Percentiles rank a stretch among this genome's conserved stretches.
Conservation (phyloP, 2,888 invertebrate genomes). For the Epirrhoe tristata region DNA sequence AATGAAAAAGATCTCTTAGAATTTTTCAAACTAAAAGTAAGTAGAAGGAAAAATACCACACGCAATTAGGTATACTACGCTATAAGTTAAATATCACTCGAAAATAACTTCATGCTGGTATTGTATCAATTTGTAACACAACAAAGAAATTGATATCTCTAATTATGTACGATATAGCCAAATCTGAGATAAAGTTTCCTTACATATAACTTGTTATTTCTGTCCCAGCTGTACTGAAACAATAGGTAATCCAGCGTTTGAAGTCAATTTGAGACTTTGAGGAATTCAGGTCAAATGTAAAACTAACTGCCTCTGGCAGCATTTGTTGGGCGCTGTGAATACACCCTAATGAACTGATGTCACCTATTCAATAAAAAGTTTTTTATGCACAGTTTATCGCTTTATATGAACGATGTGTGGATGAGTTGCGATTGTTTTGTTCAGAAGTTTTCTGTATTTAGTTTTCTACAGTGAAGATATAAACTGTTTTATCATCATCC, state of each 20-base stretch:
- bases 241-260: not conserved
- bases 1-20: too few species aligned
- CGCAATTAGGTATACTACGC: too few species aligned
- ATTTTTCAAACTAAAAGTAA: too few species aligned
- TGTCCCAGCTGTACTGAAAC: not conserved
- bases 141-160: not conserved
- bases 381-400: slow-evolving; percentile 14
- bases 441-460: not conserved
- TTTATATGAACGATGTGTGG: slow-evolving; percentile 14
- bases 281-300: slow-evolving; percentile 24
- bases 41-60: too few species aligned
- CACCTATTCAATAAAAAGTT: slow-evolving; percentile 23
- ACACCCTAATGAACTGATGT: slow-evolving; percentile 29
- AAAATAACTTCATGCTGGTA: not conserved
- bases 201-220: not conserved
- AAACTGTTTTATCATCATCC: not conserved
- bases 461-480: not conserved
- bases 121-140: not conserved
- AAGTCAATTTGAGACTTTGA: slow-evolving; percentile 11
- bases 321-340: slow-evolving; percentile 28
- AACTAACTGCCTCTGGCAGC: slow-evolving; percentile 17
- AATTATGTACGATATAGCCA: not conserved
- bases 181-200: not conserved
- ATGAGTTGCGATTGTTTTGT: slow-evolving; percentile 1
- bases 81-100: not conserved